Percentiles rank a stretch among this genome's conserved stretches.
These are phyloP conservation scores for Liasis olivaceus DNA, from an alignment of 2,797 vertebrate species.

Conservation along the genomic window DNA sequence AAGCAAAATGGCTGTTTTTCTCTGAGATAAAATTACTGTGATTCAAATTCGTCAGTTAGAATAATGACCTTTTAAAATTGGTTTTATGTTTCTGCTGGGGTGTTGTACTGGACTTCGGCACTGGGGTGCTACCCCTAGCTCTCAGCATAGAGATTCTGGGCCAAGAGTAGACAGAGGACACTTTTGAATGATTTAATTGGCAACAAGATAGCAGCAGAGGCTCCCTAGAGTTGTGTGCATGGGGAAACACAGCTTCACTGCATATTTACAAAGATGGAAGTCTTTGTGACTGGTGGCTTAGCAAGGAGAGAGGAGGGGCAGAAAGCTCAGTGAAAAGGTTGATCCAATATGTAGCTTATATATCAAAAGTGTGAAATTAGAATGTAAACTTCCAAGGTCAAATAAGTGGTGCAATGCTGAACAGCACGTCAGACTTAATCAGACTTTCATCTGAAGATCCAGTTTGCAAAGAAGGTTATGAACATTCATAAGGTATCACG, in stretches of 20 bases:
- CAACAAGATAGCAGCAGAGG: not conserved
- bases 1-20: constrained; percentile 28
- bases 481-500: not conserved
- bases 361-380: not conserved
- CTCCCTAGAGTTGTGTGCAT: not conserved
- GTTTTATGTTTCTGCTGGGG: not conserved
- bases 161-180: not conserved
- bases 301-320: not conserved
- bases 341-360: not conserved
- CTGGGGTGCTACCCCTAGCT: not conserved
- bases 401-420: not conserved
- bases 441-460: not conserved
- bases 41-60: not conserved
- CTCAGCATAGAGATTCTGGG: not conserved
- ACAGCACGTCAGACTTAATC: not conserved
- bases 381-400: not conserved
- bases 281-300: not conserved
- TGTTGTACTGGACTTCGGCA: not conserved
- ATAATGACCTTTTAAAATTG: not conserved
- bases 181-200: not conserved
- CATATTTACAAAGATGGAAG: not conserved
- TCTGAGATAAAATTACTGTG: constrained; percentile 7
- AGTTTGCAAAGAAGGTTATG: not conserved
- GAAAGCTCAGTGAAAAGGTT: not conserved
- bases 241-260: not conserved